Conservation (phyloP, 1,140 invertebrate species). For the Fopius arisanus region DNA sequence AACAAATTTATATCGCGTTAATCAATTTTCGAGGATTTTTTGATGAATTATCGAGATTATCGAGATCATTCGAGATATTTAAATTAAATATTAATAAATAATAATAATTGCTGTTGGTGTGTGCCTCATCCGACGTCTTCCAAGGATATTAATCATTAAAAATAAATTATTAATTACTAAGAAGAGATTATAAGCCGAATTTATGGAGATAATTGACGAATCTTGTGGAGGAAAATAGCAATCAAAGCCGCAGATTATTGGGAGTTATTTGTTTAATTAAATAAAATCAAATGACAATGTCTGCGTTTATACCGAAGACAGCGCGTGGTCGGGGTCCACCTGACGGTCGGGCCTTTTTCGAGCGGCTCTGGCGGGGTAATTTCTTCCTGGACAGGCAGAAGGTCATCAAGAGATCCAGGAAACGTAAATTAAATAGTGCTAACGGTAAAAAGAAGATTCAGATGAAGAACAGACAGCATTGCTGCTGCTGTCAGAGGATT, state of each 20-base stretch:
- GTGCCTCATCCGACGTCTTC: constrained; percentile 53
- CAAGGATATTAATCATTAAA: constrained; percentile 19
- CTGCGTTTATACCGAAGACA: constrained; percentile 42
- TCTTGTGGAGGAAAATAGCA: neutral
- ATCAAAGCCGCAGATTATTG: neutral
- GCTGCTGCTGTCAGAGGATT: constrained; percentile 60
- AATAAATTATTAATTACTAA: constrained; percentile 12
- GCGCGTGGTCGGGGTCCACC: constrained; percentile 58
- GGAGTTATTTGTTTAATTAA: no score
- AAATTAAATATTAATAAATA: neutral
- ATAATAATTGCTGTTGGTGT: constrained; percentile 32
- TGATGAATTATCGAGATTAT: neutral
- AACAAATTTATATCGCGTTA: neutral
- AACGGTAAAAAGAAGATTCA: constrained; percentile 31
- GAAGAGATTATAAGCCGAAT: neutral
- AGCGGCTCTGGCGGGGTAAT: constrained; percentile 57
- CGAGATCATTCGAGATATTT: neutral
- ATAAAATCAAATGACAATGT: constrained; percentile 44
- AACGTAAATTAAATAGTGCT: constrained; percentile 49
- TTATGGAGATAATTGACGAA: neutral
- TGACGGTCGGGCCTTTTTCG: constrained; percentile 59
- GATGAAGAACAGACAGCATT: constrained; percentile 46
- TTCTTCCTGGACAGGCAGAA: constrained; percentile 57
- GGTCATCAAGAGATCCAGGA: constrained; percentile 51
- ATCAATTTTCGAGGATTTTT: neutral